phyloP scores from a whole-genome alignment of 2,113 vertebrate genomes.

The Turdus rufiventris region DNA sequence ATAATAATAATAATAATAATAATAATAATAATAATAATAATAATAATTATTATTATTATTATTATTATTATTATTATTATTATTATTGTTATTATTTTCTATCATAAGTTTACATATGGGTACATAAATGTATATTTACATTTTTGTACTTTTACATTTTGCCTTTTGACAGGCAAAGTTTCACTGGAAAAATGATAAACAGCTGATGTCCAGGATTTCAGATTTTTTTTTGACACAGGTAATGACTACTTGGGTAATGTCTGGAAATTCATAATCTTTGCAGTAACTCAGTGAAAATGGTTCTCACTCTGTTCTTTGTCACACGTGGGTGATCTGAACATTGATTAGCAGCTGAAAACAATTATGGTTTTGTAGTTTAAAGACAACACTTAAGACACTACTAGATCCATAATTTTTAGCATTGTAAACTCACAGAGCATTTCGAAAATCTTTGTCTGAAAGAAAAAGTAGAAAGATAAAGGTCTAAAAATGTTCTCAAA shows the following conservation, averaged over 20 bases:
- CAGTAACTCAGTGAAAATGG: neutral
- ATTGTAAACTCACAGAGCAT: neutral
- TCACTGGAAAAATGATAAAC: neutral
- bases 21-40: too few relatives aligned
- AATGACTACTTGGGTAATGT: accelerated
- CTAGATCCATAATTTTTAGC: neutral
- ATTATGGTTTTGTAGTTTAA: neutral
- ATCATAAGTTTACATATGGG: too few relatives aligned
- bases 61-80: too few relatives aligned
- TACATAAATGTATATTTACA: neutral
- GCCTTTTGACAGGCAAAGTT: neutral
- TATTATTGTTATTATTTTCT: too few relatives aligned
- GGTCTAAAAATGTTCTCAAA: neutral
- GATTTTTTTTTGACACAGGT: neutral
- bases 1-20: too few relatives aligned
- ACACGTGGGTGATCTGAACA: neutral
- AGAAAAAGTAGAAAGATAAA: too few relatives aligned
- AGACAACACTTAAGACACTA: neutral
- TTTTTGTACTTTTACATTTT: too few relatives aligned
- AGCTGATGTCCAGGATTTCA: neutral
- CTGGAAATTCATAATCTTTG: neutral
- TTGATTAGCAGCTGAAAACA: neutral
- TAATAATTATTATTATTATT: too few relatives aligned
- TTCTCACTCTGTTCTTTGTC: neutral
- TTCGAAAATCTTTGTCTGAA: neutral